phyloP scores from a whole-genome alignment of 2,797 vertebrate genomes.

The Ambastaia sidthimunki region DNA sequence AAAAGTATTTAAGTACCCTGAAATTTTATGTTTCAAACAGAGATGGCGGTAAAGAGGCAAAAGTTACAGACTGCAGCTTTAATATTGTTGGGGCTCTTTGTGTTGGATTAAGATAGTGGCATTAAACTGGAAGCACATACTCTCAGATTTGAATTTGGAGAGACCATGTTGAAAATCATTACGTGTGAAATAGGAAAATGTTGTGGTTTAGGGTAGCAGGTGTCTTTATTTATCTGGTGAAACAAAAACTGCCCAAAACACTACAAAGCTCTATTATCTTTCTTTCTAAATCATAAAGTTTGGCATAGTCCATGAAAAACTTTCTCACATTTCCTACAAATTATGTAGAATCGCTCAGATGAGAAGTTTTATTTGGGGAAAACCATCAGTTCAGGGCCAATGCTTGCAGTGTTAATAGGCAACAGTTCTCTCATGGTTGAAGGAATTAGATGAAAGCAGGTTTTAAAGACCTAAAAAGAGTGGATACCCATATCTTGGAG shows the following conservation, averaged over 20 bases:
- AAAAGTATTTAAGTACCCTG: too few relatives aligned
- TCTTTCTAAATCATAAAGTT: background rate
- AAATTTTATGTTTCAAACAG: too few relatives aligned
- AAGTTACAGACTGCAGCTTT: too few relatives aligned
- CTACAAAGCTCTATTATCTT: background rate
- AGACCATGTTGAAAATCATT: background rate
- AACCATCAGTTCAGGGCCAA: conserved; percentile 21
- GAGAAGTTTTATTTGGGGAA: conserved; percentile 23
- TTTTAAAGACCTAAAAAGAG: conserved; percentile 7
- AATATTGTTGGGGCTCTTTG: too few relatives aligned
- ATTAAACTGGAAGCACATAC: too few relatives aligned
- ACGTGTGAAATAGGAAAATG: background rate
- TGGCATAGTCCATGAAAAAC: background rate
- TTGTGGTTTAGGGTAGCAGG: conserved; percentile 29
- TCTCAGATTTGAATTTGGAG: background rate
- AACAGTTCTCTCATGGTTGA: conserved; percentile 27
- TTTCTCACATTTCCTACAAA: background rate
- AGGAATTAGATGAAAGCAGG: conserved; percentile 5
- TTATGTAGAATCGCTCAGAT: conserved; percentile 3
- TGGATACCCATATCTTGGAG: background rate
- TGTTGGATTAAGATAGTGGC: too few relatives aligned
- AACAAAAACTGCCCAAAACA: conserved; percentile 19
- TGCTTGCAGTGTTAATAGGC: conserved; percentile 8
- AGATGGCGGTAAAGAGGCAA: too few relatives aligned
- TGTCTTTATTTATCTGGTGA: conserved; percentile 25